These are phyloP conservation scores for Argyresthia albistria DNA, from an alignment of 2,888 invertebrate species.

Conservation along the genomic window DNA sequence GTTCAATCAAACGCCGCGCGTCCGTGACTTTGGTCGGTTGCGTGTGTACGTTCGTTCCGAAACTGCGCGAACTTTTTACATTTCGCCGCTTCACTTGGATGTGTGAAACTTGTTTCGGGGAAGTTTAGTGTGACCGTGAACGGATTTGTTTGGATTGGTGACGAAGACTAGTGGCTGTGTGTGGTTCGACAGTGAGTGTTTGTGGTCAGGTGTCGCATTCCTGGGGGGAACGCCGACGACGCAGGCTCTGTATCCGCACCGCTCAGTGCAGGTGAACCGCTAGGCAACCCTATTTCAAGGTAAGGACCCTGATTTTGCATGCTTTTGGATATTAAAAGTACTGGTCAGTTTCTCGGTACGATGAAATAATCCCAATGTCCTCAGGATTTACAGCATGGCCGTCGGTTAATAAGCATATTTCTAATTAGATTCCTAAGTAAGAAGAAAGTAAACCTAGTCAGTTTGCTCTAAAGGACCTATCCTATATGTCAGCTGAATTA, in stretches of 20 bases:
- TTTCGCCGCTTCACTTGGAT: neutral
- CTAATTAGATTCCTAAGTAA: no score
- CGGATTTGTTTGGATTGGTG: neutral
- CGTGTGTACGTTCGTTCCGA: constrained; percentile 3
- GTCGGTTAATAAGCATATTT: no score
- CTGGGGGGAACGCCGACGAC: constrained; percentile 37
- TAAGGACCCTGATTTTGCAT: constrained; percentile 8
- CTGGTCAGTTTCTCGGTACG: no score
- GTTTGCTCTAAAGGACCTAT: no score
- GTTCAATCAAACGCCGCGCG: constrained; percentile 38
- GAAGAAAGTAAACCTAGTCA: no score
- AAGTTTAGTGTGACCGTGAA: neutral
- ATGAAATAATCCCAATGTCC: no score
- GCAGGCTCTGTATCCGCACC: constrained; percentile 47
- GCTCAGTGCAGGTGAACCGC: constrained; percentile 51
- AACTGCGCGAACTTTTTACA: constrained; percentile 4
- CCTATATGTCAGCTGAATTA: no score
- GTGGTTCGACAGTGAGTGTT: constrained; percentile 23
- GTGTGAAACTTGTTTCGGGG: neutral
- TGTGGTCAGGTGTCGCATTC: constrained; percentile 65
- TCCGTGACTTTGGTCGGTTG: constrained; percentile 20
- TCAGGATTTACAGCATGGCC: no score
- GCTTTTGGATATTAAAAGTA: no score
- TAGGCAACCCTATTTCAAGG: constrained; percentile 32
- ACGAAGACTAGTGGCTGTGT: neutral